Base-by-base conservation (phyloP, 1,140 invertebrate genomes). In the Cyphomyrmex costatus region DNA sequence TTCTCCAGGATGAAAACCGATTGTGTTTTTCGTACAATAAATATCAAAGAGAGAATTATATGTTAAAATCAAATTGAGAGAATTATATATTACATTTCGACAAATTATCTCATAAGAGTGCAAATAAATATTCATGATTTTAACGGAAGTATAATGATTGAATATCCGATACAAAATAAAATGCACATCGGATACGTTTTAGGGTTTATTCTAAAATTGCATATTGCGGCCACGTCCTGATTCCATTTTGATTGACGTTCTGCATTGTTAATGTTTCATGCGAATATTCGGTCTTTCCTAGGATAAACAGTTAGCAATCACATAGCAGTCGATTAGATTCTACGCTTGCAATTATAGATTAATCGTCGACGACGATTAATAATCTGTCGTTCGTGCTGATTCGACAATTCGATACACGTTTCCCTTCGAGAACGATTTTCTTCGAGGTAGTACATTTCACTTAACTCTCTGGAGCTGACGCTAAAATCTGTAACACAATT, bases 321-420 rank as follows among this genome's bases (percentile, higher is more conserved):
- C 36, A 33, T 71, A 71, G 79, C 68, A 60, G 66, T 60, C 68
- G 66, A 83, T 83, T 60, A 73, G 68, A 82, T 71, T 83, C 51
- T 60, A 73, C 53, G 51, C 24, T 6, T 70, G 36, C 56, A 49
- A 83, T 73, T 83, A 73, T 83, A 46, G 68, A 73, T 70, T 70
- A 68, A 68, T 49, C 51, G 21, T 73, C n/a, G 21, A 21, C 4
- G 42, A 21, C 42, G 6, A 68, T 68, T 68, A 83, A 60, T 61
- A 83, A 61, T 73, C 68, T 61, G 36, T 83, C 66, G 42, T 83
- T 73, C 58, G 36, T 73, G 27, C 14, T 19, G 19, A 36, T 42
- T 14, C 33, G 68, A 83, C 58, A 83, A 83, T 82, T 82, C 51
- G 10, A 82, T 73, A 8, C 19, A 30, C 36, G 19, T 60, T 83